Evolutionary conservation across 1,140 invertebrate genomes (phyloP), one percentile per base, ranked within the genome.

Genomic region (Campoletis sonorensis): DNA sequence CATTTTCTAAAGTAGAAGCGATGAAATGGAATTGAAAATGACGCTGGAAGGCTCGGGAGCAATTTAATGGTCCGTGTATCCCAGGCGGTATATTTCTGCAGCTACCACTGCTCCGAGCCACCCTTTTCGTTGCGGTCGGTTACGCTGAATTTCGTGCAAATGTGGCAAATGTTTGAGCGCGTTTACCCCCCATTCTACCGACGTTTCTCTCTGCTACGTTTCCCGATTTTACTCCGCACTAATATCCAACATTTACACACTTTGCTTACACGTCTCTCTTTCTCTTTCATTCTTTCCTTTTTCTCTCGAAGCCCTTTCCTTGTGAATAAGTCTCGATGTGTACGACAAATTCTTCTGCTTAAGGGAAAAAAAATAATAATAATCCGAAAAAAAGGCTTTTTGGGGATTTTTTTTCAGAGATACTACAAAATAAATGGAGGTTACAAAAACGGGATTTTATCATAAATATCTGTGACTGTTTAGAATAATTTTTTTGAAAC

Each of bases 21-120:
- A 64, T 64, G 61, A 64, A 64, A 64, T 64, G 21, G 61, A 64
- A 64, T 64, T 64, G 61, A 64, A 64, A 64, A 64, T 64, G 61
- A 23, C 7, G 61, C n/a, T 64, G n/a, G n/a, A 15, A 23, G 61
- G 21, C 23, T 64, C 23, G 11, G 23, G 61, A 26, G 40, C 23
- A 58, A 75, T 75, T 75, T 75, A 75, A 75, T 75, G n/a, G 27
- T 75, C 49, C 72, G 72, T 58, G 33, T 30, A 75, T 33, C 33
- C 23, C 49, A 49, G 49, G 27, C 45, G 72, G 72, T 75, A 75
- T 30, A 64, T 23, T 64, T 64, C 61, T 54, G 61, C 1, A 64
- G 23, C 61, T 15, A 10, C 61, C 27, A 13, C 61, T 64, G 21
- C 11, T 23, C 30, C 45, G 49, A 1, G 7, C n/a, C n/a, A 26